A percentile compares a stretch with the other conserved stretches of the same genome.
These are phyloP conservation scores for Stramonita haemastoma DNA, from an alignment of 2,888 invertebrate genomes.

Conservation along the genomic window DNA sequence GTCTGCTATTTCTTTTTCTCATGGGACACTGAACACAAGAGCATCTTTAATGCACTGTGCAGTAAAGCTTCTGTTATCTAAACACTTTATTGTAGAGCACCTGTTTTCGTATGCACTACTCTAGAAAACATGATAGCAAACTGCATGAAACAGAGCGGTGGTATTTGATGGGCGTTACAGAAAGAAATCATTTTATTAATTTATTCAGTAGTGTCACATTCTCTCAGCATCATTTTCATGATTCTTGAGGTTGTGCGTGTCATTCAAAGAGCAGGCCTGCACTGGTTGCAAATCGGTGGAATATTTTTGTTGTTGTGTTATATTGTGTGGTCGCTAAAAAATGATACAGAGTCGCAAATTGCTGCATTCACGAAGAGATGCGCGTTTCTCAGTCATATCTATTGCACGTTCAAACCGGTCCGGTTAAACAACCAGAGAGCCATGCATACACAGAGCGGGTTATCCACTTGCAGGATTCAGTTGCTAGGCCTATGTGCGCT, in stretches of 20 bases:
- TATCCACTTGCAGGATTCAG: background rate
- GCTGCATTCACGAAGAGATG: too few relatives aligned
- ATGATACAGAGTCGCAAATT: too few relatives aligned
- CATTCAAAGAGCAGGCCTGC: too few relatives aligned
- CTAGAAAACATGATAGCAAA: background rate
- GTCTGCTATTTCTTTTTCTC: constrained; percentile 26
- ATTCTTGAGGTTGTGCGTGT: background rate
- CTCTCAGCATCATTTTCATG: background rate
- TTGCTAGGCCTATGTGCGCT: too few relatives aligned
- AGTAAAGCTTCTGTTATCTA: background rate
- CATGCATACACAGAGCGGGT: too few relatives aligned
- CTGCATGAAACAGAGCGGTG: too few relatives aligned
- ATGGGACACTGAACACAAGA: background rate
- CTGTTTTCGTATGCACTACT: background rate
- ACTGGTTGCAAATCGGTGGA: too few relatives aligned
- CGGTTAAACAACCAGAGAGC: too few relatives aligned
- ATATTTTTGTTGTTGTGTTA: too few relatives aligned
- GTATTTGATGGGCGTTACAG: background rate
- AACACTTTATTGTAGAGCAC: background rate
- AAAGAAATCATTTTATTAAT: constrained; percentile 15
- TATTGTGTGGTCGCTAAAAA: too few relatives aligned
- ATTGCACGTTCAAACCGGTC: too few relatives aligned
- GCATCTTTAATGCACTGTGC: background rate
- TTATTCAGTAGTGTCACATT: constrained; percentile 19
- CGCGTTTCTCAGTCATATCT: background rate